Base-by-base conservation (phyloP, 2,113 vertebrate species). In the Campylorhamphus procurvoides region DNA sequence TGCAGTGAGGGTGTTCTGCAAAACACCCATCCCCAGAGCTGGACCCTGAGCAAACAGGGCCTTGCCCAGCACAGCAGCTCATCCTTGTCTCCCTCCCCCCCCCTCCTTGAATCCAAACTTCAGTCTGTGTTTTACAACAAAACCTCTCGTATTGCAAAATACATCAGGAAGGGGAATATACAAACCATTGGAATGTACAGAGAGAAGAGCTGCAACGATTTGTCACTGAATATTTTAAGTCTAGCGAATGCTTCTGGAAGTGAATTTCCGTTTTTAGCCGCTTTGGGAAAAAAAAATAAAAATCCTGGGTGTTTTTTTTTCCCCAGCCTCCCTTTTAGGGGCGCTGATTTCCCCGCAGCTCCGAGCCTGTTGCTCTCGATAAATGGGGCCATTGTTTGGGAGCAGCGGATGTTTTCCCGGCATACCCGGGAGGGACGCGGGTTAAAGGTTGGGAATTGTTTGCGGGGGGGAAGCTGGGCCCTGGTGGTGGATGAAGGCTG, bases 361-460 rank as follows among this genome's bases (percentile, higher is more conserved):
- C 22, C 0, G 40, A 91, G 94, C 93, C 91, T 96, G 92, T 95
- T 96, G 95, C 93, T 89, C 39, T 9, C 53, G n/a, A 60, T 95
- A 90, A 97, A 96, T 93, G 91, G 90, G 62, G 79, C 75, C 90
- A 87, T 96, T 96, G 95, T 95, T 89, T n/a, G 20, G 9, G 55
- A 20, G 52, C 91, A 50, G 94, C 83, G 92, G 96, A 52, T 96
- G 87, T 94, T 97, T 94, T 84, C 82, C 90, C 84, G 10, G 84
- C 67, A 2, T 2, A 50, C 81, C 69, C 66, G 47, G 10, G 28
- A 84, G 93, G 91, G 88, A 89, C 55, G 55, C 63, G 76, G 88
- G 95, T 96, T 95, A 97, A 96, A 84, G 90, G 92, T 81, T 84
- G 85, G 46, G 27, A 83, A 89, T 96, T 97, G 90, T 77, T 93